Conservation (phyloP, 2,888 invertebrate species). For the Labia minor region DNA sequence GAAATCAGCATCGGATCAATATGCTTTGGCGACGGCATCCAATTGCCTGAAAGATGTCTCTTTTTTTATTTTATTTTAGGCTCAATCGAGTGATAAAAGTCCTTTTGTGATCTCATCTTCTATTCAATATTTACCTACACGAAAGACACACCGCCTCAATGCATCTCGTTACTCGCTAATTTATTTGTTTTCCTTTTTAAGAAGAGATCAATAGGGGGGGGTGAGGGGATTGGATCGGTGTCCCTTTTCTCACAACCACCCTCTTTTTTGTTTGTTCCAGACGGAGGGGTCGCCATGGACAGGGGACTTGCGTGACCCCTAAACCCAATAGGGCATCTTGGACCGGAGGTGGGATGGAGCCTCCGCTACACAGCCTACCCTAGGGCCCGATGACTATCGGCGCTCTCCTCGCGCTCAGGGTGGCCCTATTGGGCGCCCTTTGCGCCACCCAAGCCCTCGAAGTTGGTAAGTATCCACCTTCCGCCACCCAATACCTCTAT, state of each 20-base stretch:
- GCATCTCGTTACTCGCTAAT: not conserved
- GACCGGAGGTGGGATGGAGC: not conserved
- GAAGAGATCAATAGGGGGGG: no score
- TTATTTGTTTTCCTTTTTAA: not conserved
- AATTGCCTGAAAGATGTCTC: not conserved
- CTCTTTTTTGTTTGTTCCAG: not conserved
- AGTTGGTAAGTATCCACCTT: not conserved
- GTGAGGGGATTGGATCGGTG: not conserved
- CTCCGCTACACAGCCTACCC: not conserved
- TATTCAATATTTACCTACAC: conserved; percentile 1
- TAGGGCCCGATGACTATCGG: not conserved
- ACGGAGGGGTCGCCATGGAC: not conserved
- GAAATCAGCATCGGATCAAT: conserved; percentile 8
- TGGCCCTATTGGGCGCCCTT: not conserved
- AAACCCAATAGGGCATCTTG: not conserved
- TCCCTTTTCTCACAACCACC: not conserved
- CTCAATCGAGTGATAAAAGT: conserved; percentile 13
- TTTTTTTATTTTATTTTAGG: not conserved
- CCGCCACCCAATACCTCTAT: no score
- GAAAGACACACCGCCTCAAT: not conserved
- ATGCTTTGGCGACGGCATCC: conserved; percentile 5
- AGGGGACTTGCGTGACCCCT: not conserved
- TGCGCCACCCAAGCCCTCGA: not conserved
- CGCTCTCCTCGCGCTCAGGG: not conserved
- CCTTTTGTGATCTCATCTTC: not conserved